Evolutionary conservation across 2,797 vertebrate genomes (phyloP).

Genomic region (Anguilla pacifica): DNA sequence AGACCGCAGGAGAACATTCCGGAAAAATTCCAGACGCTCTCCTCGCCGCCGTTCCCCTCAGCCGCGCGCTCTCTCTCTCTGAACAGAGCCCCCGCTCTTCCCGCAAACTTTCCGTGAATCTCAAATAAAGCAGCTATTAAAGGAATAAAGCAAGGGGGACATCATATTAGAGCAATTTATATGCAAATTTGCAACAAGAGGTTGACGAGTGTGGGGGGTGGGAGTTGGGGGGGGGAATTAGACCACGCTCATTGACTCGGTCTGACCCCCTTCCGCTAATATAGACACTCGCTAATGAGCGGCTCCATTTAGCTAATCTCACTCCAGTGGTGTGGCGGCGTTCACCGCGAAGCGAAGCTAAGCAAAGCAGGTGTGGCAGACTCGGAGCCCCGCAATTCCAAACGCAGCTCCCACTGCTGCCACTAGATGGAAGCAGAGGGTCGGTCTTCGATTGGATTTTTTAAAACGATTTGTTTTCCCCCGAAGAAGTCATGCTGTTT

Average conservation of each 20-base stretch:
- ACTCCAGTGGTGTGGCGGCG: conserved; percentile 30
- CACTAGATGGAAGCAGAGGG: conserved; percentile 83
- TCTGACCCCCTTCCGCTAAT: conserved; percentile 61
- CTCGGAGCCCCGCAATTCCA: not conserved
- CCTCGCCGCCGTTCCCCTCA: not conserved
- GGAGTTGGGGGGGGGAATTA: conserved; percentile 63
- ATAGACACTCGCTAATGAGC: conserved; percentile 67
- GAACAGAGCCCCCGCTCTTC: conserved; percentile 42
- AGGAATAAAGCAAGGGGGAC: conserved; percentile 58
- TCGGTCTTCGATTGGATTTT: conserved; percentile 52
- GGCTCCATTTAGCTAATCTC: conserved; percentile 53
- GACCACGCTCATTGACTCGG: conserved; percentile 61
- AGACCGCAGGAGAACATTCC: not conserved
- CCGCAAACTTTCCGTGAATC: conserved; percentile 62
- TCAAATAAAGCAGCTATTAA: conserved; percentile 62
- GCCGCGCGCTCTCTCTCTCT: no score
- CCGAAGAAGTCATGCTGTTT: conserved; percentile 30
- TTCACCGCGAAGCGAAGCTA: conserved; percentile 25
- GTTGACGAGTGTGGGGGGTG: conserved; percentile 45
- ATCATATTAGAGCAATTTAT: conserved; percentile 72
- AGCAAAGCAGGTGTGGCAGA: conserved; percentile 24
- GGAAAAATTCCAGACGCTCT: not conserved
- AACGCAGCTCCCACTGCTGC: conserved; percentile 21
- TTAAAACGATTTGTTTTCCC: conserved; percentile 19
- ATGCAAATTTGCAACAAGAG: conserved; percentile 71